Percentiles rank a stretch among this genome's conserved stretches.
Conservation (phyloP, 2,797 vertebrate species). For the Apogon hyalosoma region DNA sequence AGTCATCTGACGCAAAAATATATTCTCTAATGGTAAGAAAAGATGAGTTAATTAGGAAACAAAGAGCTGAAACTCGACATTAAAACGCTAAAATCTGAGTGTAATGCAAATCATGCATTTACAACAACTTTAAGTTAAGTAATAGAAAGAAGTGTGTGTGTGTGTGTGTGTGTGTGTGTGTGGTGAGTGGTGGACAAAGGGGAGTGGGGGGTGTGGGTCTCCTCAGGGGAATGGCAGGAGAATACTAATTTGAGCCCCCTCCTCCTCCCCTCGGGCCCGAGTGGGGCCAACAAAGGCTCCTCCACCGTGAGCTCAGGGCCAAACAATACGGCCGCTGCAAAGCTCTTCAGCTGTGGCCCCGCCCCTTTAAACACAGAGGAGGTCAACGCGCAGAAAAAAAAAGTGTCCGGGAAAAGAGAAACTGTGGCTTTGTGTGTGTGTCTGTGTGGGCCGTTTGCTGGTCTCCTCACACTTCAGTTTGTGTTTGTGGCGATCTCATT, state of each 20-base stretch:
- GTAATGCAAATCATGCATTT: no score
- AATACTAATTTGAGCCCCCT: constrained; percentile 84
- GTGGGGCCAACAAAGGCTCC: constrained; percentile 78
- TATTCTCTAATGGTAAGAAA: no score
- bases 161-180: constrained; percentile 17
- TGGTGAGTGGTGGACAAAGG: constrained; percentile 70
- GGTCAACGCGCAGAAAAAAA: constrained; percentile 37
- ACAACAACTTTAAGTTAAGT: no score
- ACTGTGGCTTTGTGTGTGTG: constrained; percentile 58
- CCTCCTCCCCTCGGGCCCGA: constrained; percentile 43
- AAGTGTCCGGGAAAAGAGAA: constrained; percentile 54
- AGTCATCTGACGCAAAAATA: no score
- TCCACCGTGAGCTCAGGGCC: constrained; percentile 74
- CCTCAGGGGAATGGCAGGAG: constrained; percentile 78
- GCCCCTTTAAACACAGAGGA: constrained; percentile 64
- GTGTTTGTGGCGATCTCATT: background rate
- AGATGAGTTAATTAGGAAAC: no score
- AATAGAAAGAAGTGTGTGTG: constrained; percentile 3
- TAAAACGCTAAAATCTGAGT: no score
- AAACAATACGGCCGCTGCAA: constrained; percentile 78
- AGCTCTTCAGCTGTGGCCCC: constrained; percentile 68
- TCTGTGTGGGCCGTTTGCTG: constrained; percentile 36
- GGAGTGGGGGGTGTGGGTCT: constrained; percentile 73
- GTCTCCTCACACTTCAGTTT: constrained; percentile 2
- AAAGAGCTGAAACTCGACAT: no score